A percentile compares a stretch with the other conserved stretches of the same genome.
Evolutionary conservation across 1,140 invertebrate species (phyloP).

Genomic region (Drosophila erecta): DNA sequence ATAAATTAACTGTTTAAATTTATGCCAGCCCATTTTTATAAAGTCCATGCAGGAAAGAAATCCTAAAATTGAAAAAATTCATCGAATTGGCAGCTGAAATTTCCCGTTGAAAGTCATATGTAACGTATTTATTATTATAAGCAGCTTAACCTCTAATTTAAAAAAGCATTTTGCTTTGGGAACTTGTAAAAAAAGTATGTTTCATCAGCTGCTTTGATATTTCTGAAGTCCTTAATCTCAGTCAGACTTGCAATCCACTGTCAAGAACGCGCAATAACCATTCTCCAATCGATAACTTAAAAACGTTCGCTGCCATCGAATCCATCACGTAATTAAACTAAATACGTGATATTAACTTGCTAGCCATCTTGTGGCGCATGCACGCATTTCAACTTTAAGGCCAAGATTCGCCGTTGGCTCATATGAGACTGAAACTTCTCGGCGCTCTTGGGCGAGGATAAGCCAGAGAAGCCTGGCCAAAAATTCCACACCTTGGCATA

Average conservation of each 20-base stretch:
- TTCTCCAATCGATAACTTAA: slow-evolving; percentile 38
- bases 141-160: too few species aligned
- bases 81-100: slow-evolving; percentile 1
- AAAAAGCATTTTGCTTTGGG: too few species aligned
- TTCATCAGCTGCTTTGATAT: background rate
- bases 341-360: slow-evolving; percentile 75
- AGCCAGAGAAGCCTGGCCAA: slow-evolving; percentile 44
- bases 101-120: background rate
- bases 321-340: slow-evolving; percentile 76
- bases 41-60: too few species aligned
- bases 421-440: slow-evolving; percentile 41
- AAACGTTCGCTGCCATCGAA: slow-evolving; percentile 34
- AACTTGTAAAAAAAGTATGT: too few species aligned
- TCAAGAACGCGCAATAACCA: background rate
- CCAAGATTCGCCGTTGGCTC: slow-evolving; percentile 47
- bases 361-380: slow-evolving; percentile 40
- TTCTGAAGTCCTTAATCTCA: background rate
- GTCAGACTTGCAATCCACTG: slow-evolving; percentile 1
- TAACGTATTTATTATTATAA: too few species aligned
- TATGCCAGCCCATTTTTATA: slow-evolving; percentile 7
- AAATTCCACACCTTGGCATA: slow-evolving; percentile 67
- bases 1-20: slow-evolving; percentile 12
- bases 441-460: slow-evolving; percentile 13
- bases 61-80: slow-evolving; percentile 8
- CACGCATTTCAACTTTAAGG: slow-evolving; percentile 45